These are phyloP conservation scores for Rhimphoctona megacephalus DNA, from an alignment of 2,888 invertebrate genomes.

Conservation along the genomic window DNA sequence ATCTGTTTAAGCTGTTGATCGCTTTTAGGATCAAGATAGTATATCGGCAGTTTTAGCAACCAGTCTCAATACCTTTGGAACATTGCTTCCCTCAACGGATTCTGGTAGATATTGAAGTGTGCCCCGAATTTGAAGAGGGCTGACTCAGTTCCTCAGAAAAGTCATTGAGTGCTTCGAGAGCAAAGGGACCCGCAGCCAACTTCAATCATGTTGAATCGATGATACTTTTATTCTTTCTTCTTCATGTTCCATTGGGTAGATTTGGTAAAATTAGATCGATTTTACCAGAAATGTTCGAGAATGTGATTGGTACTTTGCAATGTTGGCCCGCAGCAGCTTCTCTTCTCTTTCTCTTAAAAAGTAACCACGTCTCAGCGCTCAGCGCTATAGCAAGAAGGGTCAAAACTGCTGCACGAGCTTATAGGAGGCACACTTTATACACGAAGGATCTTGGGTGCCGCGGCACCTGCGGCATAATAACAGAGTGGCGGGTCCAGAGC, in stretches of 20 bases:
- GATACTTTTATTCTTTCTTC: neutral
- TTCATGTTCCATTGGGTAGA: neutral
- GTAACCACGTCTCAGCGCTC: neutral
- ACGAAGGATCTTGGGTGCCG: conserved; percentile 79
- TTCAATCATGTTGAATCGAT: neutral
- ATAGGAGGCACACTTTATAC: conserved; percentile 50
- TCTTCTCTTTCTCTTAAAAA: neutral
- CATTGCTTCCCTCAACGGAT: no score
- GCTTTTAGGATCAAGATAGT: no score
- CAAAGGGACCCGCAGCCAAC: no score
- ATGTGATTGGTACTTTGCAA: no score
- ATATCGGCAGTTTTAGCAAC: no score
- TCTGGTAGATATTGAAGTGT: no score
- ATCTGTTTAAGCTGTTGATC: no score
- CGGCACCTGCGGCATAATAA: conserved; percentile 84
- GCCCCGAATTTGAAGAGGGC: no score
- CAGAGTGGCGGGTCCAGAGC: conserved; percentile 81
- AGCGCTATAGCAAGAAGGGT: neutral
- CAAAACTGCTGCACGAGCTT: conserved; percentile 53
- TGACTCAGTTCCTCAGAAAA: no score
- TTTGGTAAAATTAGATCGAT: neutral
- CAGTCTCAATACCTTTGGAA: no score
- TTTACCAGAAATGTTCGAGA: neutral
- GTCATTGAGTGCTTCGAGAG: no score
- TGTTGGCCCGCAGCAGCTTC: neutral